A percentile compares a stretch with the other conserved stretches of the same genome.
Evolutionary conservation across 2,113 vertebrate species (phyloP).

Genomic region (Gambusia affinis): DNA sequence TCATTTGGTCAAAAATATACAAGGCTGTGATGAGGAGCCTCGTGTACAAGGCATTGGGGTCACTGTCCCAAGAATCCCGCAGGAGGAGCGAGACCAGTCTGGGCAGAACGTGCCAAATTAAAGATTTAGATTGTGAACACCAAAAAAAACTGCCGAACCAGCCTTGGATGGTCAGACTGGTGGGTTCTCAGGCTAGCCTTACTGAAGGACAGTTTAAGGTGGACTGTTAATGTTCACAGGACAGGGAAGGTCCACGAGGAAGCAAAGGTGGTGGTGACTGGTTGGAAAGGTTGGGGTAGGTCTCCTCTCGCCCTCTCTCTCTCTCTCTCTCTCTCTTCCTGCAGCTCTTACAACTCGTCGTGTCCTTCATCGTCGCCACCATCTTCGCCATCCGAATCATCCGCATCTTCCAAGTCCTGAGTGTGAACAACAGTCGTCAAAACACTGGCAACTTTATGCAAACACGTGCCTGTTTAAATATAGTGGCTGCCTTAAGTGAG

Average conservation of each 20-base stretch:
- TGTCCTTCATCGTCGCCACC: conserved; percentile 87
- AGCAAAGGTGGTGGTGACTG: conserved; percentile 73
- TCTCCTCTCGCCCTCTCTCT: conserved; percentile 62
- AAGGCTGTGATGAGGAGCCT: conserved; percentile 69
- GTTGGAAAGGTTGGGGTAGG: conserved; percentile 61
- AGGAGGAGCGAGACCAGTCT: conserved; percentile 48
- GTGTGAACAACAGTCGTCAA: not conserved
- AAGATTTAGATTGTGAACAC: conserved; percentile 30
- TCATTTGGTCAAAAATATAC: conserved; percentile 66
- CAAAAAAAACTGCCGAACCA: conserved; percentile 6
- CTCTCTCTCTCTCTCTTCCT: conserved; percentile 8
- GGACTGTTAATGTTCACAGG: conserved; percentile 76
- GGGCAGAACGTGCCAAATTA: conserved; percentile 38
- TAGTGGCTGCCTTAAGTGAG: too few species aligned
- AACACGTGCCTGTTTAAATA: not conserved
- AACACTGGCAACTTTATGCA: not conserved
- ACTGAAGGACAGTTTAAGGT: conserved; percentile 58
- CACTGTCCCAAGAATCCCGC: conserved; percentile 44
- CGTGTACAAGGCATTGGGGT: conserved; percentile 62
- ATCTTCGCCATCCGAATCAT: conserved; percentile 84
- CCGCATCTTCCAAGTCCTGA: conserved; percentile 85
- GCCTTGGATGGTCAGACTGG: conserved; percentile 40
- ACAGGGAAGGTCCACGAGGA: conserved; percentile 59
- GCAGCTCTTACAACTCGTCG: conserved; percentile 88
- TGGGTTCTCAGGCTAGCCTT: conserved; percentile 37